Conservation (phyloP, 2,888 invertebrate species). For the Diogma glabrata region DNA sequence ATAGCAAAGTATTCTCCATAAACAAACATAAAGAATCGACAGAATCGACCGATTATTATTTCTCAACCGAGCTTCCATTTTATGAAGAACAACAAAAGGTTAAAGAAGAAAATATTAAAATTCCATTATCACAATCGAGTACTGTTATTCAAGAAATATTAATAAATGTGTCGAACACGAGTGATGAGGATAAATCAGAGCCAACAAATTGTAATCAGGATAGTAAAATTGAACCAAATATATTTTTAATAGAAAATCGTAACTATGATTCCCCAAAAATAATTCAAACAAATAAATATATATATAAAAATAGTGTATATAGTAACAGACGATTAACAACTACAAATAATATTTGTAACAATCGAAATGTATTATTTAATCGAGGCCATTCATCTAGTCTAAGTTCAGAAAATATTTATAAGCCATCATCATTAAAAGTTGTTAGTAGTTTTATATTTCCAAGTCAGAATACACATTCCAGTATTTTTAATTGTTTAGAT, state of each 20-base stretch:
- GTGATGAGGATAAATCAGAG: neutral
- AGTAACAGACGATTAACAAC: neutral
- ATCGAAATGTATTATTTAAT: neutral
- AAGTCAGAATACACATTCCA: conserved; percentile 33
- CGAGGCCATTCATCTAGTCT: conserved; percentile 7
- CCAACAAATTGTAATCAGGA: neutral
- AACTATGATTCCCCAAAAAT: conserved; percentile 20
- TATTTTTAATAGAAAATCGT: conserved; percentile 29
- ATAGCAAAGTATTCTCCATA: neutral
- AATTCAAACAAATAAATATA: conserved; percentile 13
- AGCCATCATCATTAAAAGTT: conserved; percentile 37
- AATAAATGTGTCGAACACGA: too few species aligned
- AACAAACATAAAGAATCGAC: neutral
- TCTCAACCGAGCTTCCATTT: conserved; percentile 6
- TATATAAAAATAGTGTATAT: neutral
- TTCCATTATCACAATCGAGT: neutral
- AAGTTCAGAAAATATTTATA: conserved; percentile 27
- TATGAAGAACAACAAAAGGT: neutral
- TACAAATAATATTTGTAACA: neutral
- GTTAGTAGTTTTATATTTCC: conserved; percentile 36
- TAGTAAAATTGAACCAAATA: conserved; percentile 7
- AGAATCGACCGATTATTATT: conserved; percentile 1
- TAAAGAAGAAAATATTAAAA: neutral
- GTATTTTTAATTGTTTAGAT: conserved; percentile 33
- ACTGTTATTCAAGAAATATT: too few species aligned